Conservation (phyloP, 2,888 invertebrate species). For the Rhagium mordax region DNA sequence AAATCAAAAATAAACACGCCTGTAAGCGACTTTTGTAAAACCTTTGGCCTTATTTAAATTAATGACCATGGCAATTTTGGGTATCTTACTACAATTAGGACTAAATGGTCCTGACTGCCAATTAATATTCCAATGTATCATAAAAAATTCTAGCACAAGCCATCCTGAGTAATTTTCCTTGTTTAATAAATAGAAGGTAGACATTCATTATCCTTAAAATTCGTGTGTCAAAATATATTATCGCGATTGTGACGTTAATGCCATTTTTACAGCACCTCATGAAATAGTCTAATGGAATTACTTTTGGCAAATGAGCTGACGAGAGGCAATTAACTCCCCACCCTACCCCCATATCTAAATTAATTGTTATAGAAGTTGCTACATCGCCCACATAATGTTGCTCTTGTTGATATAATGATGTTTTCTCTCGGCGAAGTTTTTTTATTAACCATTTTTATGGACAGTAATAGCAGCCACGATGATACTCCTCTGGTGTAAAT, state of each 20-base stretch:
- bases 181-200: too few relatives aligned
- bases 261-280: not conserved
- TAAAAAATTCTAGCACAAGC: too few relatives aligned
- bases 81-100: too few relatives aligned
- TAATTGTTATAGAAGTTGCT: slow-evolving; percentile 22
- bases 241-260: not conserved
- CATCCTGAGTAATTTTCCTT: too few relatives aligned
- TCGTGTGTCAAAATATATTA: not conserved
- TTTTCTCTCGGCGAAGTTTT: not conserved
- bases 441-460: not conserved
- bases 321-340: slow-evolving; percentile 17
- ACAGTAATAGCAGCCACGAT: not conserved
- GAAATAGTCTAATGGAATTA: slow-evolving; percentile 18
- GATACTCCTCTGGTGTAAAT: not conserved
- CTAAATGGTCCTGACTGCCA: too few relatives aligned
- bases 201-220: not conserved
- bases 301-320: slow-evolving; percentile 16
- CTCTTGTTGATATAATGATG: not conserved
- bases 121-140: too few relatives aligned
- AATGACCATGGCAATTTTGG: too few relatives aligned
- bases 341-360: slow-evolving; percentile 22
- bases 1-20: not conserved
- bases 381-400: slow-evolving; percentile 3
- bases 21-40: not conserved
- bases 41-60: too few relatives aligned